Conservation (phyloP, 2,888 invertebrate species). For the Drosophila eohydei region DNA sequence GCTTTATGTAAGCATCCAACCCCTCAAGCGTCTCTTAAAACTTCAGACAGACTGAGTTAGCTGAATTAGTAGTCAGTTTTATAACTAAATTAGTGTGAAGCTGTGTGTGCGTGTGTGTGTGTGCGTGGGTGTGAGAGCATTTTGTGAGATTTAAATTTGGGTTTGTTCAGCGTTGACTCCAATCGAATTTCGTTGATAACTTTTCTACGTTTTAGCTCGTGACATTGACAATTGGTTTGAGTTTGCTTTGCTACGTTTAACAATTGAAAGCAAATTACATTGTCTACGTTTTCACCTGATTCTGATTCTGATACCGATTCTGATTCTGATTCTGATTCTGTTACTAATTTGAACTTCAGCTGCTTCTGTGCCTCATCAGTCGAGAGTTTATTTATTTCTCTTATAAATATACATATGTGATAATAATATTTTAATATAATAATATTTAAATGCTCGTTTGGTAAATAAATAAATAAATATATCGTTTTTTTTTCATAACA, state of each 20-base stretch:
- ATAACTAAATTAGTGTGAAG: slow-evolving; percentile 27
- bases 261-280: slow-evolving; percentile 47
- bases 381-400: slow-evolving; percentile 17
- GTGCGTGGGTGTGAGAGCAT: neutral
- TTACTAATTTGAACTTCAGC: slow-evolving; percentile 66
- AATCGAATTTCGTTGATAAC: slow-evolving; percentile 20
- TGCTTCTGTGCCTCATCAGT: slow-evolving; percentile 44
- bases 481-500: slow-evolving; percentile 52
- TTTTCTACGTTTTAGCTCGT: slow-evolving; percentile 22
- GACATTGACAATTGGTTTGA: slow-evolving; percentile 28
- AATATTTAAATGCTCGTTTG: slow-evolving; percentile 59
- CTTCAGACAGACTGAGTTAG: slow-evolving; percentile 12
- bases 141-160: slow-evolving; percentile 11
- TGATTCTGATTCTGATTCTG: slow-evolving; percentile 12
- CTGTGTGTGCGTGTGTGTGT: slow-evolving; percentile 5
- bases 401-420: slow-evolving; percentile 41
- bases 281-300: slow-evolving; percentile 58
- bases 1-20: neutral
- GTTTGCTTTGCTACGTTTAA: slow-evolving; percentile 37
- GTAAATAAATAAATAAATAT: slow-evolving; percentile 77
- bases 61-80: slow-evolving; percentile 18
- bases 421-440: slow-evolving; percentile 49
- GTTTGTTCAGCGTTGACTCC: slow-evolving; percentile 2
- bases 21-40: slow-evolving; percentile 1
- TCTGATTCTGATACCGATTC: slow-evolving; percentile 19